These are phyloP conservation scores for Caenorhabditis angaria DNA, from an alignment of 2,888 invertebrate species.

Conservation along the genomic window DNA sequence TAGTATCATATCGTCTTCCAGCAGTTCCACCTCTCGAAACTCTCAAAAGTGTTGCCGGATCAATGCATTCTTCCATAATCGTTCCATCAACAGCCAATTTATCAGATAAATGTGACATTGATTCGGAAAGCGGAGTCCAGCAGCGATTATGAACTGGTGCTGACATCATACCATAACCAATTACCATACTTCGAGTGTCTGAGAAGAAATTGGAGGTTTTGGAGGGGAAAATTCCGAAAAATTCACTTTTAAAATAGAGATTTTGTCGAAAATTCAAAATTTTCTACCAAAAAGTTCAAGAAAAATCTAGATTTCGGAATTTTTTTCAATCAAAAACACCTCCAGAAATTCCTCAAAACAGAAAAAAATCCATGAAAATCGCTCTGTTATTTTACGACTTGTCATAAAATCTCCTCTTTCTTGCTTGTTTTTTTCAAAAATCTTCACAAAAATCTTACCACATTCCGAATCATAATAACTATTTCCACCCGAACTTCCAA, in stretches of 20 bases:
- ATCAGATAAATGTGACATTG: conserved; percentile 61
- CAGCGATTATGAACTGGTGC: conserved; percentile 31
- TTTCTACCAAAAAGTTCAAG: too few relatives aligned
- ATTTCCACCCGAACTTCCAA: conserved; percentile 27
- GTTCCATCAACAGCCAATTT: conserved; percentile 55
- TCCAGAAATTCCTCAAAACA: not conserved
- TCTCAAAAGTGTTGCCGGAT: conserved; percentile 42
- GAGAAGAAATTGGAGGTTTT: conserved; percentile 7
- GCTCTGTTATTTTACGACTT: conserved; percentile 4
- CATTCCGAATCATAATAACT: conserved; percentile 44
- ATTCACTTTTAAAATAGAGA: not conserved
- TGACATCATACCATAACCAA: conserved; percentile 46
- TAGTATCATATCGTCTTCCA: conserved; percentile 38
- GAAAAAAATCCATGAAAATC: not conserved
- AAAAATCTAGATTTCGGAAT: too few relatives aligned
- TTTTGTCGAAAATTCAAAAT: not conserved
- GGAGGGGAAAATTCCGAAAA: not conserved
- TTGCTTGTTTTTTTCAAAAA: not conserved
- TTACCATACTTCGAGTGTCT: conserved; percentile 38
- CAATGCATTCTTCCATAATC: conserved; percentile 57
- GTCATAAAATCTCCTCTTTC: not conserved
- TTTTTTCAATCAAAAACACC: not conserved
- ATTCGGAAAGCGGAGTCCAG: conserved; percentile 55
- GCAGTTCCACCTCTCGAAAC: conserved; percentile 39
- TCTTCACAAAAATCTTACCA: conserved; percentile 20